Base-by-base conservation (phyloP, 2,888 invertebrate genomes). In the Drosophila nr. perissopoda region DNA sequence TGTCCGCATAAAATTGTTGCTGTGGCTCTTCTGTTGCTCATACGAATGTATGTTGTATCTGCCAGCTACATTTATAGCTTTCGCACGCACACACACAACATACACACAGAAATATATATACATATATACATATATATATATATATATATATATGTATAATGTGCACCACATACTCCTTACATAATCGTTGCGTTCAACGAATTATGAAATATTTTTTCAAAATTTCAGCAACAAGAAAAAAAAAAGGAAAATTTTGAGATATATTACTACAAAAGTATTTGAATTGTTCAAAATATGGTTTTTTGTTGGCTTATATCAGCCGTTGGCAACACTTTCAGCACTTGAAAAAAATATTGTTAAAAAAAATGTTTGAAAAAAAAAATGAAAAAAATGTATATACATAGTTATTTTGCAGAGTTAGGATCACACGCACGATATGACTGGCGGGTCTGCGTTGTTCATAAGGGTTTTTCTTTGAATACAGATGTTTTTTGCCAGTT, bases 1-100 rank as follows among this genome's bases (percentile, higher is more conserved):
- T 42, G n/a, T 63, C 59, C 67, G 56, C 56, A 68, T 36, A 38
- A 65, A 65, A 57, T 65, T 81, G 75, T 74, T 70, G 71, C 65
- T 72, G 48, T 69, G 59, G 36, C n/a, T 11, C n/a, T n/a, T n/a
- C 52, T 69, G 69, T 68, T 72, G 73, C 69, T 76, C 58, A 52
- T 67, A 29, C 31, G 51, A 69, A 74, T 71, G 62, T 73, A 71
- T 75, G 59, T 68, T 70, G 76, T 70, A 67, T 60, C 63, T 64
- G 61, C 59, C 66, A 76, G 83, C 74, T 74, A 83, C 81, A 80
- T 74, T 75, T 66, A 71, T 76, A 81, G 72, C 74, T 75, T 74
- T 74, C 57, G 59, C 74, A 69, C 61, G 64, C 71, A 62, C 70
- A 74, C 60, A 74, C 72, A 65, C 74, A 65, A 66, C 78, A 77